Evolutionary conservation across 2,113 vertebrate genomes (phyloP).

Genomic region (Chrysochloris asiatica): DNA sequence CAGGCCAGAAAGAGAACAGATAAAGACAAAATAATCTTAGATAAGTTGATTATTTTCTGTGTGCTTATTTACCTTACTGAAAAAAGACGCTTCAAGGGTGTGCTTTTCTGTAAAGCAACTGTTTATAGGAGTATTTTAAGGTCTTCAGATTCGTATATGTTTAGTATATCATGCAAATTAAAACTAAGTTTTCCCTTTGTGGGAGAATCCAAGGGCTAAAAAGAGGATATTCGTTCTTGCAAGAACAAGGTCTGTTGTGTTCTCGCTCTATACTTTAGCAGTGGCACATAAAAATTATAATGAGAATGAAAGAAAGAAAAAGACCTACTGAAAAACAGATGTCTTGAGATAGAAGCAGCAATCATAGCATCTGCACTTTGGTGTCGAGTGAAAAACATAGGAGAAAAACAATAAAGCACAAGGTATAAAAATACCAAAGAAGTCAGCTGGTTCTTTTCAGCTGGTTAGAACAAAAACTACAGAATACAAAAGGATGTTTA

Average conservation of each 20-base stretch:
- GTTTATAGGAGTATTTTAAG: not conserved
- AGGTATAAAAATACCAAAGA: slow-evolving; percentile 69
- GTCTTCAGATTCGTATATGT: not conserved
- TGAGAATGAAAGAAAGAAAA: slow-evolving; percentile 48
- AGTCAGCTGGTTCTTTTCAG: slow-evolving; percentile 66
- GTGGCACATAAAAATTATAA: slow-evolving; percentile 40
- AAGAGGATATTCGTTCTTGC: not conserved
- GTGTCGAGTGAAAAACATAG: not conserved
- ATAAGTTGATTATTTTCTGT: not conserved
- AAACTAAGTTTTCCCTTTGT: slow-evolving; percentile 8
- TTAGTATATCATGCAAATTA: not conserved
- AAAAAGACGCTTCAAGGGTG: not conserved
- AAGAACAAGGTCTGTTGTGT: not conserved
- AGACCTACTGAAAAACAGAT: slow-evolving; percentile 38
- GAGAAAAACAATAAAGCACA: slow-evolving; percentile 61
- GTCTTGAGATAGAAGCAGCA: slow-evolving; percentile 54
- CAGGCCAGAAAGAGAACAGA: not conserved
- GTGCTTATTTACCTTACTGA: not conserved
- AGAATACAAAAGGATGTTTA: slow-evolving; percentile 58
- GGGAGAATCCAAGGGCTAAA: slow-evolving; percentile 37
- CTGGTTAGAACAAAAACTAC: slow-evolving; percentile 47
- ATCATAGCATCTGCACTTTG: slow-evolving; percentile 60
- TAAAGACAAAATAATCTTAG: not conserved
- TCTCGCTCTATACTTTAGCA: not conserved
- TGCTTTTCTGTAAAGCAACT: not conserved